Evolutionary conservation across 2,888 invertebrate genomes (phyloP), one percentile per base, ranked within the genome.

Genomic region (Caradrina clavipalpis): DNA sequence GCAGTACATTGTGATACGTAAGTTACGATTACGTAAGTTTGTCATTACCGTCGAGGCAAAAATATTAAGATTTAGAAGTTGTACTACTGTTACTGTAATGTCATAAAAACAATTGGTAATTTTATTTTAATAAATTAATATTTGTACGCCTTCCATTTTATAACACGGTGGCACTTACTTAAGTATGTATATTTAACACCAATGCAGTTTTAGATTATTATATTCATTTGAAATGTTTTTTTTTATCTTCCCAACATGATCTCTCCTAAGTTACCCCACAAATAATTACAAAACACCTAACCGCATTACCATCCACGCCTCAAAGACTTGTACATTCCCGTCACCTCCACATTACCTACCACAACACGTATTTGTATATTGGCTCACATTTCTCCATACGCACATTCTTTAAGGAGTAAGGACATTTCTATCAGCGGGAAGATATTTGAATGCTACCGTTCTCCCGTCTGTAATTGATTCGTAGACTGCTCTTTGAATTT

Each of bases 311-410:
- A 57, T 17, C 22, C 17, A 15, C 54, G 19, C 50, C 54, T 22
- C 1, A 17, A 4, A 56, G 49, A 39, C 60, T 59, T 35, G 51
- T 64, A 58, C 60, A 68, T 64, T 50, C 63, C 22, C 17, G 22
- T 66, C 73, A 50, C 21, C 81, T 77, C 78, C 75, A 57, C 62
- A 66, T 74, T 82, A 69, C 65, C 80, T 82, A 64, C 71, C 71
- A 84, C 76, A 79, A 64, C 82, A 81, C 81, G 79, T 83, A 58
- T 71, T 68, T 57, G 59, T 74, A 91, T 95, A 95, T 95, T 92
- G 93, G 90, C 88, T 88, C 89, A 89, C 94, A 95, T 95, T 94
- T 89, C 92, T 91, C 93, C 95, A 94, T 95, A 95, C 91, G 93
- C 95, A 93, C 92, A 95, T 95, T 95, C 94, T 93, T 92, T 88